Conservation (phyloP, 1,140 invertebrate species). For the Cotesia typhae region DNA sequence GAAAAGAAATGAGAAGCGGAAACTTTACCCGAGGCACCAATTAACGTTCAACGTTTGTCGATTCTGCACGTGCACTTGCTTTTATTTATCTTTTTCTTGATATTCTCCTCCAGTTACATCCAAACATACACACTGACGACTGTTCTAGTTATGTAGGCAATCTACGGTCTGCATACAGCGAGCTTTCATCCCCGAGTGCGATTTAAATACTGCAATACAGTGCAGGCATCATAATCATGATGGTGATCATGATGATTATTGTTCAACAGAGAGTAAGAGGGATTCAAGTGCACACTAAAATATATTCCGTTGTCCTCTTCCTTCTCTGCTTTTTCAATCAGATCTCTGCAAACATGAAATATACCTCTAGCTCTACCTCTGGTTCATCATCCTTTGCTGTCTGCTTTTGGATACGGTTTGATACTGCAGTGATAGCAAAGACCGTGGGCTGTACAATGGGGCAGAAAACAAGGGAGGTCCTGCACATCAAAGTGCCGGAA, state of each 20-base stretch:
- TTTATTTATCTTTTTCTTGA: not conserved
- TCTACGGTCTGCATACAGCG: not conserved
- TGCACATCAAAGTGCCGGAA: slow-evolving; percentile 51
- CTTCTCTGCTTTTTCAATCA: no score
- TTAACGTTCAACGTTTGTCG: slow-evolving; percentile 35
- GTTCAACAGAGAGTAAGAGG: not conserved
- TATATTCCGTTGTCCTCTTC: slow-evolving; percentile 2
- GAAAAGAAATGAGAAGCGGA: slow-evolving; percentile 20
- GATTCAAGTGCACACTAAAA: not conserved
- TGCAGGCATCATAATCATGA: not conserved
- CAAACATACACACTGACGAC: not conserved
- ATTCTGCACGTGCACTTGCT: slow-evolving; percentile 17
- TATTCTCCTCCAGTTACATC: slow-evolving; percentile 21
- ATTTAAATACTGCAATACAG: slow-evolving; percentile 17
- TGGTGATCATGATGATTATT: not conserved
- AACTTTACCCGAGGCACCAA: slow-evolving; percentile 34
- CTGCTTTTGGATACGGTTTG: slow-evolving; percentile 15
- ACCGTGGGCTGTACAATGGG: slow-evolving; percentile 41
- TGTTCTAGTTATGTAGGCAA: no score
- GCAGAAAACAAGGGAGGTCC: slow-evolving; percentile 45
- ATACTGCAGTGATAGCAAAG: slow-evolving; percentile 8
- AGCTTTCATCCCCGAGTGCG: not conserved
- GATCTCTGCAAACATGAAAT: not conserved
- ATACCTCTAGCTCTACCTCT: no score
- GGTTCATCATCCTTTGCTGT: no score